Evolutionary conservation across 2,113 vertebrate genomes (phyloP), one percentile per base, ranked within the genome.

Genomic region (Centropus unirufus): DNA sequence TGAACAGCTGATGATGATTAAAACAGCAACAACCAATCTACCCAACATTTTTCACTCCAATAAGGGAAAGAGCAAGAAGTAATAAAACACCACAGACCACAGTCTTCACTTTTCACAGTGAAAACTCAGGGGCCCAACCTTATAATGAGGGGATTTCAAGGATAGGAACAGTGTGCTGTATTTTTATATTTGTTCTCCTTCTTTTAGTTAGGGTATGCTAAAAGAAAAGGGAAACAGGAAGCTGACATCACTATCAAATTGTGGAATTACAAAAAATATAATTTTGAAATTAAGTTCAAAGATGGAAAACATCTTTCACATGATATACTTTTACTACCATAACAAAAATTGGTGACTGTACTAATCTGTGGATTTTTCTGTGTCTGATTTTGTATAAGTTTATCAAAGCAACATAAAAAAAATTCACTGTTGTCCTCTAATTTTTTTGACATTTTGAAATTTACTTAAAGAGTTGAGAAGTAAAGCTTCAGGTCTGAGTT

Each of bases 1-100:
- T 0, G 9, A 96, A 42, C 95, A 96, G 63, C 96, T 96, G 95
- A 61, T 83, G 80, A 72, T 75, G 81, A 94, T 93, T 92, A 96
- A 77, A 69, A 61, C 67, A 74, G 73, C 81, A 92, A 87, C 49
- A 80, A 54, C 40, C 17, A 57, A 42, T 63, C 81, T n/a, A 87
- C 76, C 49, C 69, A 61, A 61, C 46, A 39, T 36, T 63, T 74
- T 93, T 93, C 73, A 89, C 29, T 86, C 61, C 72, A 22, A 86
- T 47, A 67, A 70, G 85, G 78, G 72, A 94, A 92, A 62, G 27
- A 59, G 22, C 49, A 74, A 83, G 44, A 77, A 30, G 24, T 7
- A 58, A 44, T 73, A 89, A 58, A 57, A 8, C 8, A 6, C 32
- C 29, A 30, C 46, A 66, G 42, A 8, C 12, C 63, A 39, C 13